A percentile compares a stretch with the other conserved stretches of the same genome.
Conservation (phyloP, 1,140 invertebrate genomes). For the Heliconius eleuchia region DNA sequence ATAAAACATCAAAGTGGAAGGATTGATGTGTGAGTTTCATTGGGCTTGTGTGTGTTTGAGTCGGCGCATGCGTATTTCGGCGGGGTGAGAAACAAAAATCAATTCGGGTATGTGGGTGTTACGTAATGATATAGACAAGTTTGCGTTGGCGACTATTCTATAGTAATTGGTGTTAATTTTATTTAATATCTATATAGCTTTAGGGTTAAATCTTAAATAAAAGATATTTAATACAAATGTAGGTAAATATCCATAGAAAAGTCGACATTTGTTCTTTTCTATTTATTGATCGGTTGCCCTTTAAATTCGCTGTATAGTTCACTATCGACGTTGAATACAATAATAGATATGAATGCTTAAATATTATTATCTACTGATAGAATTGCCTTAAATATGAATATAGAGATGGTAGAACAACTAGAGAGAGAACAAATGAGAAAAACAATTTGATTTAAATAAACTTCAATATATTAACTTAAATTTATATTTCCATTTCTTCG, state of each 20-base stretch:
- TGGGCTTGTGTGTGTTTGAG: constrained; percentile 34
- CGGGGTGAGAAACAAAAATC: constrained; percentile 69
- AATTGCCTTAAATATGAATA: not conserved
- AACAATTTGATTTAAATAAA: not conserved
- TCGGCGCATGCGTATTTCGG: constrained; percentile 64
- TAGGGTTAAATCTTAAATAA: constrained; percentile 9
- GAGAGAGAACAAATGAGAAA: not conserved
- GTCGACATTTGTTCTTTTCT: not conserved
- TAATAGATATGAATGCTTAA: not conserved
- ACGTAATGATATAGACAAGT: constrained; percentile 69
- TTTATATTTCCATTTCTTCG: too few species aligned
- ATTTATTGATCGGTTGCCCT: not conserved
- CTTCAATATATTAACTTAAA: not conserved
- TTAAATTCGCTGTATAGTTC: not conserved
- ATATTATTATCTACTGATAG: not conserved
- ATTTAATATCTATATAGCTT: constrained; percentile 32
- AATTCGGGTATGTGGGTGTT: constrained; percentile 75
- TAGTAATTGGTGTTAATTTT: constrained; percentile 61
- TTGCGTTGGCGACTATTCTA: constrained; percentile 54
- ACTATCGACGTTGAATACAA: not conserved
- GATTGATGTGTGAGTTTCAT: constrained; percentile 35
- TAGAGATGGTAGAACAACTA: not conserved
- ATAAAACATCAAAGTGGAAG: constrained; percentile 20
- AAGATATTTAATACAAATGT: not conserved
- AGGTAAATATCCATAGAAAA: not conserved